Evolutionary conservation across 1,140 invertebrate genomes (phyloP).

Genomic region (Palaemon carinicauda): DNA sequence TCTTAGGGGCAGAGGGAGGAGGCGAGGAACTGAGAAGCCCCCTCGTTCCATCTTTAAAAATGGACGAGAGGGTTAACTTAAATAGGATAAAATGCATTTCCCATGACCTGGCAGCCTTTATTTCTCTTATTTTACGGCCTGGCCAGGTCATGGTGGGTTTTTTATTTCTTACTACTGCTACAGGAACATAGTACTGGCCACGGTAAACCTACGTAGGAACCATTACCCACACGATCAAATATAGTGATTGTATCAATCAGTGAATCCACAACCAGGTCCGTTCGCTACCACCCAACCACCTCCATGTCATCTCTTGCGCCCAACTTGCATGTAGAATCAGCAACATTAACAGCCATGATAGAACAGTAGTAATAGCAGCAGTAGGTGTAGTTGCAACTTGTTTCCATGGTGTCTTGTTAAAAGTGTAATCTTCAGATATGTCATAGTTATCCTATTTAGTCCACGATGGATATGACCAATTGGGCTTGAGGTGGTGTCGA

Average conservation of each 20-base stretch:
- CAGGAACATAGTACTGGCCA: slow-evolving; percentile 56
- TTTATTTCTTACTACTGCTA: slow-evolving; percentile 43
- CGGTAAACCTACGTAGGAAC: slow-evolving; percentile 57
- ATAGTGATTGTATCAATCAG: slow-evolving; percentile 43
- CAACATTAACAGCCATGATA: no score
- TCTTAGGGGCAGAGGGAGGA: neutral
- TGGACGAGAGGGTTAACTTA: slow-evolving; percentile 7
- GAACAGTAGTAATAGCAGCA: no score
- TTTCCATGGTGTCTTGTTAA: no score
- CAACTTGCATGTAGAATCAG: neutral
- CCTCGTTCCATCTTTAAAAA: slow-evolving; percentile 2
- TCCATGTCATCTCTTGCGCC: neutral
- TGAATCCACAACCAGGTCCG: neutral
- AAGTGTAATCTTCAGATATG: neutral
- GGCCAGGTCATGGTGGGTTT: neutral
- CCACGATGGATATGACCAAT: neutral
- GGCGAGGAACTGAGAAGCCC: slow-evolving; percentile 35
- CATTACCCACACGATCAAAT: slow-evolving; percentile 52
- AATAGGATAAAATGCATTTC: neutral
- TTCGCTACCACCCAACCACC: neutral
- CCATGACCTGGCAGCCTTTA: neutral
- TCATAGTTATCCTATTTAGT: neutral
- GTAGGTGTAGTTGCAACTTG: no score
- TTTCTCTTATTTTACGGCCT: no score
- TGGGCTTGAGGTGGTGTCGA: neutral